Percentiles rank a stretch among this genome's conserved stretches.
Conservation (phyloP, 2,113 vertebrate species). For the Neogale vison region DNA sequence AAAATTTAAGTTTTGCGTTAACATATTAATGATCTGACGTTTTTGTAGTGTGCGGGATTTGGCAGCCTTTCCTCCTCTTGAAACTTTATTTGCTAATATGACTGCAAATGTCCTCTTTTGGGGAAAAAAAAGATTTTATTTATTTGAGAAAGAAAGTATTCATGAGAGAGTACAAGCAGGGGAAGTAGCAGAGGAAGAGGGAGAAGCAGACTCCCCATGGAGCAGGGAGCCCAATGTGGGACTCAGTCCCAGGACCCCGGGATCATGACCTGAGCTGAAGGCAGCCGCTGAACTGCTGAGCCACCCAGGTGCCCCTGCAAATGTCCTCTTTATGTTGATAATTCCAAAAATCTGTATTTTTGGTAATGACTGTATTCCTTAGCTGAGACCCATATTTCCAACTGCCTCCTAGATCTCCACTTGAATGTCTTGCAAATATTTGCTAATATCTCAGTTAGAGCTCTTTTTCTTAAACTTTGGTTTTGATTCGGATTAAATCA, state of each 20-base stretch:
- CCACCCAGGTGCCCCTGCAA: not conserved
- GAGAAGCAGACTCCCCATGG: no score
- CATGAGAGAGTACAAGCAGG: no score
- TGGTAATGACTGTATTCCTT: constrained; percentile 22
- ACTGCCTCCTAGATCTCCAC: not conserved
- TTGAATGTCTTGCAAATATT: constrained; percentile 41
- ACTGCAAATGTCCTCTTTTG: constrained; percentile 38
- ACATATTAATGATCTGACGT: constrained; percentile 17
- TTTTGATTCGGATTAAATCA: constrained; percentile 32
- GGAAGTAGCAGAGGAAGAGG: no score
- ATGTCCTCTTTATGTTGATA: constrained; percentile 38
- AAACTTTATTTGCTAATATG: constrained; percentile 13
- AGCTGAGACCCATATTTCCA: not conserved
- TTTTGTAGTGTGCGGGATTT: constrained; percentile 19
- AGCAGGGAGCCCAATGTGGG: no score
- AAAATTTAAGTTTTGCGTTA: constrained; percentile 39
- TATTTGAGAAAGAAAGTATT: no score
- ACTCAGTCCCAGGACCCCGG: no score
- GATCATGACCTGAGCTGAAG: no score
- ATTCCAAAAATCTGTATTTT: constrained; percentile 38
- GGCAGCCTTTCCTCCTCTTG: not conserved
- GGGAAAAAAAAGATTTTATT: no score
- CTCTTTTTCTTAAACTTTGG: not conserved
- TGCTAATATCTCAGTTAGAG: not conserved
- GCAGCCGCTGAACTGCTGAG: no score